Base-by-base conservation (phyloP, 2,888 invertebrate genomes). In the Sarcophaga caerulescens region DNA sequence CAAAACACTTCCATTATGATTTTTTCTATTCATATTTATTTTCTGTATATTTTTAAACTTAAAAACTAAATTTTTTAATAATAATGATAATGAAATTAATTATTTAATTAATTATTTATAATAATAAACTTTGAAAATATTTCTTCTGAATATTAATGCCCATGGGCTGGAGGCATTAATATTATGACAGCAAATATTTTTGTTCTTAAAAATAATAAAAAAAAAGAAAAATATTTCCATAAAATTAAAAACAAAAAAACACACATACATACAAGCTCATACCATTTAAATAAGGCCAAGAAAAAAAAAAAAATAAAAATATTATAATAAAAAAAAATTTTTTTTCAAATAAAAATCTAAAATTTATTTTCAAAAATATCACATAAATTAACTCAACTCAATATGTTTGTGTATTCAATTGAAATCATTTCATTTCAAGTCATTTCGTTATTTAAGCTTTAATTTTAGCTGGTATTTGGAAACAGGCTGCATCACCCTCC, bases 381-480 rank as follows among this genome's bases (percentile, higher is more conserved):
- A 35, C 35, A 35, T 35, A 35, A 35, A 35, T 35, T 35, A 35
- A 35, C 35, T 35, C 10, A 35, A 35, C 35, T 35, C 8, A 4
- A 35, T 52, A 14, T 52, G 12, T 52, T 14, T 52, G 52, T 52
- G 52, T 52, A 52, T 52, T 52, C 17, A 52, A 35, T 0, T 10
- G 35, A 35, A 35, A 8, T 35, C 6, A 35, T 35, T 8, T 35
- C 6, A 35, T 25, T 25, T 25, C 25, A 25, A 25, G 2, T 25
- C 14, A 47, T 47, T 47, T 52, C 17, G 17, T 52, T 1, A 52
- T 52, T 77, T 90, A 90, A 65, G 90, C 90, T 88, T 92, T 93
- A 88, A 96, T 96, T 91, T 93, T 95, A n/a, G 95, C 95, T 3
- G 95, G 95, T 62, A 96, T 94, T 93, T 95, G 94, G 92, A 97